Evolutionary conservation across 2,113 vertebrate species (phyloP), one percentile per base, ranked within the genome.

Genomic region (Sorex araneus): DNA sequence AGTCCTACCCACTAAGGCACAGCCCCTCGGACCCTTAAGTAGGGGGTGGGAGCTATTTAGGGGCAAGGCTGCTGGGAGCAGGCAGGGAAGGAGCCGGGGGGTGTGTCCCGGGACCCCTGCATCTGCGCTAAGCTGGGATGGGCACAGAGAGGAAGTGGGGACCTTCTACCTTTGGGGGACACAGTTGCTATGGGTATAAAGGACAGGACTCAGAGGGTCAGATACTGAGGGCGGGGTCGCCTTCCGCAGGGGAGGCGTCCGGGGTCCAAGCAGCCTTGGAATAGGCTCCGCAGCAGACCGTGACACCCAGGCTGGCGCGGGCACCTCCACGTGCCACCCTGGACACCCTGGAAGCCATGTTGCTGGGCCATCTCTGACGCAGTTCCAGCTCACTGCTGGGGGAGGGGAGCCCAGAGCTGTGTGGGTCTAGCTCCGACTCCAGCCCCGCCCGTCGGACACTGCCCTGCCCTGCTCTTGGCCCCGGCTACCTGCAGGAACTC

Each of bases 101-200:
- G 19, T n/a, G n/a, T n/a, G 40, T 23, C 8, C 2, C 6, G 30
- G 11, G 9, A 30, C 40, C 57, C n/a, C 12, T 45, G 45, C 6
- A 5, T 27, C 60, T 11, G 23, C 76, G 21, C 63, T 45, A 45
- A 75, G 40, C 84, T 43, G 19, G 8, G 34, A 77, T 69, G 54
- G 71, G 45, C 45, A 2, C 32, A 28, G 32, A 89, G 13, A 47
- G 13, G 36, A 69, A 27, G 2, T 2, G 27, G 43, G 54, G 1
- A 4, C 8, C 63, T 28, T 21, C 34, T 8, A 1, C 13, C 36
- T 3, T 8, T 6, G 1, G 0, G 0, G 63, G 70, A 60, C 75
- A 71, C 43, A n/a, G 19, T 69, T 0, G 0, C 64, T 30, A 34
- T 36, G 43, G 12, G 19, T 36, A n/a, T 2, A 30, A 25, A 40